phyloP scores from a whole-genome alignment of 2,113 vertebrate species.

The Psilopogon haemacephalus region DNA sequence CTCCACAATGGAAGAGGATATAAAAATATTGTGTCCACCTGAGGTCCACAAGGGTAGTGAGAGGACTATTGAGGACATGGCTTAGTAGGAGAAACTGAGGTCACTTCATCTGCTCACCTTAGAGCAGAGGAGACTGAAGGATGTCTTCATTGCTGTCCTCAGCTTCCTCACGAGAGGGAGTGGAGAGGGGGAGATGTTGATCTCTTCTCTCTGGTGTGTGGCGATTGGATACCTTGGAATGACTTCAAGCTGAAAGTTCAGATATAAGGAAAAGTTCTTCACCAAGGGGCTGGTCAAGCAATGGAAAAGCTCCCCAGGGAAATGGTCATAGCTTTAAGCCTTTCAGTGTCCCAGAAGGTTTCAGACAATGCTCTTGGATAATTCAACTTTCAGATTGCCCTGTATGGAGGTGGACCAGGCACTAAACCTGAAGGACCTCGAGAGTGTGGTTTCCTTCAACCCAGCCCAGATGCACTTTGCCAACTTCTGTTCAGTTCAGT shows the following conservation, averaged over 20 bases:
- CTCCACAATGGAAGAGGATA: no score
- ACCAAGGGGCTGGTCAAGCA: neutral
- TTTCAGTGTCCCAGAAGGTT: accelerated
- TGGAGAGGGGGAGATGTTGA: neutral
- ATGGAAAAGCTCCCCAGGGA: neutral
- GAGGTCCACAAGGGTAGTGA: no score
- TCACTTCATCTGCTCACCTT: no score
- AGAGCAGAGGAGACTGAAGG: no score
- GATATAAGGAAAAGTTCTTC: neutral
- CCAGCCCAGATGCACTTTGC: neutral
- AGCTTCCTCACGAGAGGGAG: no score
- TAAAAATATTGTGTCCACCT: no score
- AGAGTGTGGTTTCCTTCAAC: neutral
- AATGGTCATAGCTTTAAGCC: no score
- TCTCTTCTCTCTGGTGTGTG: neutral
- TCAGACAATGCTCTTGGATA: neutral
- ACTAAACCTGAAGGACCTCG: neutral
- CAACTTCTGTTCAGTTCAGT: accelerated
- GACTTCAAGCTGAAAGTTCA: neutral
- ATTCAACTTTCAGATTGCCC: neutral
- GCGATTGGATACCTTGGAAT: neutral
- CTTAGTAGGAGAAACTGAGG: no score
- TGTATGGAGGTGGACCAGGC: neutral
- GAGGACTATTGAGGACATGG: no score
- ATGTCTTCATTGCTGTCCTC: no score